Evolutionary conservation across 2,113 vertebrate species (phyloP), one percentile per base, ranked within the genome.

Genomic region (Chloebia gouldiae): DNA sequence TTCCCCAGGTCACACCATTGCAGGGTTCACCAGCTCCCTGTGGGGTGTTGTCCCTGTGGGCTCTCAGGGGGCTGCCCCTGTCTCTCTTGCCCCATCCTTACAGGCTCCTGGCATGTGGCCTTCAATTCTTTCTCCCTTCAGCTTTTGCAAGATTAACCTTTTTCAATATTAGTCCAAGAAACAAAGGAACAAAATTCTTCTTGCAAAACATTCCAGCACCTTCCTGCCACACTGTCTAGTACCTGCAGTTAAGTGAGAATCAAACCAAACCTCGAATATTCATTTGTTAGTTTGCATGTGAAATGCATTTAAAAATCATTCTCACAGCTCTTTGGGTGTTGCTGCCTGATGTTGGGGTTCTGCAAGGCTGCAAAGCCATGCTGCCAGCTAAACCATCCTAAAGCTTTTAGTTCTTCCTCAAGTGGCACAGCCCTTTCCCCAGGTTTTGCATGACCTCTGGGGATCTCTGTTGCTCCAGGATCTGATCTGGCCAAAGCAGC

Each of bases 401-500:
- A 21, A n/a, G 45, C 72, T 79, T 66, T 51, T 13, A 13, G n/a
- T 27, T 75, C n/a, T 51, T 64, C 57, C 60, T 56, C 54, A 37
- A 4, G 65, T 51, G 81, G 66, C 77, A 23, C 14, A 17, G 9
- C 22, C 44, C 39, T 75, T 61, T 66, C 19, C 73, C 78, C 27
- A 4, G 44, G 30, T 42, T 88, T 70, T 51, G 44, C 27, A 3
- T 81, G 47, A 39, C 79, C 81, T 84, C 60, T 5, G 15, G 49
- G 64, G 19, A 69, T 80, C 70, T 56, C n/a, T 28, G 15, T 50
- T 65, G 54, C 69, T 73, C 69, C 0, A 0, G 51, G 39, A 14
- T 68, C 68, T 59, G 42, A 47, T 44, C 39, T 0, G 0, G 11
- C 28, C 3, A 1, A 4, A n/a, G 81, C 73, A 35, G 73, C 57